phyloP scores from a whole-genome alignment of 2,113 vertebrate genomes.

The Dolichotis patagonum region DNA sequence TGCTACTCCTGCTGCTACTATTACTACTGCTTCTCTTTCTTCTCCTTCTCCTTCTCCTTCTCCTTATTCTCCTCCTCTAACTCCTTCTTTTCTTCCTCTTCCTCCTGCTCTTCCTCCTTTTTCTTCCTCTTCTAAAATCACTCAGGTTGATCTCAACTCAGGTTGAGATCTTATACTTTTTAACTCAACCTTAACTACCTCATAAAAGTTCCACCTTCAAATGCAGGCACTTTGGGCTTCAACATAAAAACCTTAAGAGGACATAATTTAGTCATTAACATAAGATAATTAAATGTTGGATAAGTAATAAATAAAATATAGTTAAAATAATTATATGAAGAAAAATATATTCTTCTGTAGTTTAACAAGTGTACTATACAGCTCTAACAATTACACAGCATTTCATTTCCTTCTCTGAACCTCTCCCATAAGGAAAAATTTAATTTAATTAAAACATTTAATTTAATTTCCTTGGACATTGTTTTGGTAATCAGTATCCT shows the following conservation, averaged over 20 bases:
- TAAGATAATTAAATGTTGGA: neutral
- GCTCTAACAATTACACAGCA: neutral
- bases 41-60: no score
- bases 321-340: slow-evolving; percentile 26
- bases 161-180: neutral
- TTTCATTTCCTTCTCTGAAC: neutral
- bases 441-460: no score
- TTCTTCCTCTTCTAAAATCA: neutral
- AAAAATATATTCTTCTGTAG: neutral
- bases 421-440: neutral
- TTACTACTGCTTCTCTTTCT: no score
- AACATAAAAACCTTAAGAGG: neutral
- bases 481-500: slow-evolving; percentile 37
- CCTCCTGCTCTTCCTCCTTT: no score
- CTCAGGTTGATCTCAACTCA: no score
- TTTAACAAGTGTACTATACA: neutral
- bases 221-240: neutral
- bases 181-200: neutral
- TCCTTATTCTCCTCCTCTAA: neutral
- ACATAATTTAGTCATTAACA: neutral
- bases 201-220: neutral
- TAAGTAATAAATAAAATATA: slow-evolving; percentile 6
- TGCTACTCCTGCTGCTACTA: neutral
- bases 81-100: no score
- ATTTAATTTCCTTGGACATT: slow-evolving; percentile 45